Evolutionary conservation across 2,113 vertebrate species (phyloP), one percentile per base, ranked within the genome.

Genomic region (Myrmecobius fasciatus): DNA sequence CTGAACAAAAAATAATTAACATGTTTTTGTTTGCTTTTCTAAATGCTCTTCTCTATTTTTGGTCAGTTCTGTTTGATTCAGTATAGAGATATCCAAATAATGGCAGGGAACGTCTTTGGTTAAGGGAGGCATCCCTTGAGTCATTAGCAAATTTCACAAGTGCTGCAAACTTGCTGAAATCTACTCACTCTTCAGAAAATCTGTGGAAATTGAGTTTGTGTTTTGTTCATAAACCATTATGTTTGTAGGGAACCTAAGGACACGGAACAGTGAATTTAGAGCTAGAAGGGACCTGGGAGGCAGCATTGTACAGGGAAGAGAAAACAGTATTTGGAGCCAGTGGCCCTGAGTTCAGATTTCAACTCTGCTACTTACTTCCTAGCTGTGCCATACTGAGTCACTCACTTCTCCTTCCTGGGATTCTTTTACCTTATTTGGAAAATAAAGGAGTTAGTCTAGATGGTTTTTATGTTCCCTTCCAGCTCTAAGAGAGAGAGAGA

Each of bases 111-210:
- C 14, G 5, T 75, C 60, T 75, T 6, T 75, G 60, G 36, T 75
- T n/a, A n/a, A 60, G 36, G 60, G 36, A 75, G 36, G 60, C 36
- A n/a, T n/a, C 36, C 89, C 75, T 54, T 94, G 91, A 89, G 24
- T 91, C 53, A 93, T 52, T 88, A 53, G 48, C 89, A 89, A 96
- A 94, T 67, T 91, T 96, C 53, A 92, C 24, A 26, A 90, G 53
- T 9, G 94, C 46, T 94, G 90, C 11, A 67, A 67, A 17, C 14
- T 67, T 67, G 60, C 60, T 36, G 60, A 67, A 67, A 67, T 67
- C 31, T 67, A 36, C 0, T n/a, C 11, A 67, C 12, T 75, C 14
- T n/a, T n/a, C 12, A 75, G 36, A 17, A 75, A 75, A 75, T 36
- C 60, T 31, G 36, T 75, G 60, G 60, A 75, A n/a, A n/a, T 75